Conservation (phyloP, 2,113 vertebrate species). For the Oryzias woworae region DNA sequence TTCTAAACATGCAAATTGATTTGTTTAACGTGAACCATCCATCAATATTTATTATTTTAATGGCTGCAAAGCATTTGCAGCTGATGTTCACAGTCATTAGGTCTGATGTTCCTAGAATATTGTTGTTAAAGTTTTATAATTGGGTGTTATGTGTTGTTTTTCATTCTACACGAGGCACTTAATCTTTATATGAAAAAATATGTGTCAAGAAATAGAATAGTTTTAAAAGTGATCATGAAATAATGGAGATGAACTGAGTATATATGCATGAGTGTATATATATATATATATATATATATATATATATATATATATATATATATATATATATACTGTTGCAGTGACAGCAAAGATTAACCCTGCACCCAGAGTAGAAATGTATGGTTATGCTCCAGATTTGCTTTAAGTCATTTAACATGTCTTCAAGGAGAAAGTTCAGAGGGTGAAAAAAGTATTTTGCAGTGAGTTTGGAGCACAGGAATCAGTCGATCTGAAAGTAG, state of each 20-base stretch:
- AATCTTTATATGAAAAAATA: too few species aligned
- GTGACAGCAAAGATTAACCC: constrained; percentile 4
- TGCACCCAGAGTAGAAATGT: neutral
- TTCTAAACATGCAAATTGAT: neutral
- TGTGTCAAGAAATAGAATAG: too few species aligned
- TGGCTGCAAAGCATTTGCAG: neutral
- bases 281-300: too few species aligned
- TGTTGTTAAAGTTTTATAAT: too few species aligned
- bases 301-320: too few species aligned
- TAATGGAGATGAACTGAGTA: neutral
- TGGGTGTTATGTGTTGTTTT: too few species aligned
- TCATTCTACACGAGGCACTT: too few species aligned
- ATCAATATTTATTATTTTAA: neutral
- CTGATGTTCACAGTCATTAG: neutral
- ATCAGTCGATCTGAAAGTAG: constrained; percentile 21
- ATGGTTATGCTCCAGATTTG: neutral
- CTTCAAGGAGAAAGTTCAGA: constrained; percentile 11
- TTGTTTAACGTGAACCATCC: neutral
- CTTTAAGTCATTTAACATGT: constrained; percentile 3
- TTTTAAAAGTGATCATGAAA: too few species aligned
- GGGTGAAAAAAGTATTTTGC: neutral
- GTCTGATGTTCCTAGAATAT: neutral
- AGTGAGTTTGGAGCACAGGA: constrained; percentile 9
- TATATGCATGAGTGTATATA: too few species aligned
- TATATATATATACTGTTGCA: too few species aligned